Evolutionary conservation across 2,888 invertebrate species (phyloP), one percentile per base, ranked within the genome.

Genomic region (Homarus gammarus): DNA sequence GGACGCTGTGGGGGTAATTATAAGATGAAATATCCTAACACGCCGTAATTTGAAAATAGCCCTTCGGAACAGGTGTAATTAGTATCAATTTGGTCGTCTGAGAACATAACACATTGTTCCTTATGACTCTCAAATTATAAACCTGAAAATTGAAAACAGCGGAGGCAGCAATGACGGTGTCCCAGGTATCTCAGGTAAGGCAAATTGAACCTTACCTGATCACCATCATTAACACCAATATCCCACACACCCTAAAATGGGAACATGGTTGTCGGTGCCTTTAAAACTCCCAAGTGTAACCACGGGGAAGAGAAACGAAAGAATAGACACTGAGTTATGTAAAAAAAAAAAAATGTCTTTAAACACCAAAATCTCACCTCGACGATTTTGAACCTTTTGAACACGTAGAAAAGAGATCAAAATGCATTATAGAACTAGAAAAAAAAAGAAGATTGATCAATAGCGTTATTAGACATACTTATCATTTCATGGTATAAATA

Each of bases 11-110:
- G 70, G n/a, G 61, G 83, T 83, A 83, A 83, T 83, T 83, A 83
- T 51, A 72, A 70, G 83, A 83, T 51, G 72, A 70, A 72, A 83
- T 70, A 70, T 70, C 51, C 83, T 27, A 49, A 36, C 72, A 83
- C 72, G 70, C 83, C 33, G 51, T 72, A 83, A 83, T 83, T 44
- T 49, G 83, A 72, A 83, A 85, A 85, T 85, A 31, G 75, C 77
- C 64, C 64, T 77, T 85, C 40, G 64, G 75, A 64, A 44, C 77
- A 22, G 36, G 49, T 64, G 85, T 77, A 85, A 85, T 85, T 85
- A 85, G 85, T 31, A 44, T 56, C 85, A 33, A 64, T 75, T 85
- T 81, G 49, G 75, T 27, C 44, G 75, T 40, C 2, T 27, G 31
- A 75, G 49, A 44, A 49, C 75, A 75, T 75, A 49, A 40, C 44